Evolutionary conservation across 2,888 invertebrate genomes (phyloP).

Genomic region (Drosophila leonis): DNA sequence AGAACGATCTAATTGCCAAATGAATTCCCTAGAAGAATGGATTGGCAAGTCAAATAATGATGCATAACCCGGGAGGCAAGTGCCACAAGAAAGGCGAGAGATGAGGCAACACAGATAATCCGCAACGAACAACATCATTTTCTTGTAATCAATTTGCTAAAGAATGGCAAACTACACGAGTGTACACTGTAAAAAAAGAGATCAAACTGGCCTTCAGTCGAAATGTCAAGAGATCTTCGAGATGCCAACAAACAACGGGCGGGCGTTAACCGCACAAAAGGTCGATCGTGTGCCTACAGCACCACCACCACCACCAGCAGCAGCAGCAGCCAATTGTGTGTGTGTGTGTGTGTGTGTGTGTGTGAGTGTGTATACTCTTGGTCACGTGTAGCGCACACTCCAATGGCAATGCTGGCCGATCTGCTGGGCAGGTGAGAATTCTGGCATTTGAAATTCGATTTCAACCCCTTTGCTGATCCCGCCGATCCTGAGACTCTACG

Average conservation of each 20-base stretch:
- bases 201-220: slow-evolving; percentile 46
- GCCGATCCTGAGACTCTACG: slow-evolving; percentile 28
- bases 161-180: slow-evolving; percentile 21
- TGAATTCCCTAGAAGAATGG: slow-evolving; percentile 16
- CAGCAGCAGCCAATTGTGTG: slow-evolving; percentile 51
- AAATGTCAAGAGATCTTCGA: slow-evolving; percentile 59
- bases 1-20: slow-evolving; percentile 40
- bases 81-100: slow-evolving; percentile 31
- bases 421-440: slow-evolving; percentile 61
- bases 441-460: slow-evolving; percentile 15
- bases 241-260: slow-evolving; percentile 63
- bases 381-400: slow-evolving; percentile 76
- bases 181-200: slow-evolving; percentile 38
- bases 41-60: slow-evolving; percentile 76
- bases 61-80: slow-evolving; percentile 65
- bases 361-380: slow-evolving; percentile 14
- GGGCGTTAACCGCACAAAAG: slow-evolving; percentile 68
- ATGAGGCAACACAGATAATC: slow-evolving; percentile 66
- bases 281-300: slow-evolving; percentile 50
- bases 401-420: slow-evolving; percentile 51
- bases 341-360: slow-evolving; percentile 4
- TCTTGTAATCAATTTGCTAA: slow-evolving; percentile 60
- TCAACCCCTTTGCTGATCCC: slow-evolving; percentile 47
- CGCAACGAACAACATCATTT: slow-evolving; percentile 67
- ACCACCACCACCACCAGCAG: background rate